Conservation (phyloP, 2,888 invertebrate genomes). For the Epinotia brunnichana region DNA sequence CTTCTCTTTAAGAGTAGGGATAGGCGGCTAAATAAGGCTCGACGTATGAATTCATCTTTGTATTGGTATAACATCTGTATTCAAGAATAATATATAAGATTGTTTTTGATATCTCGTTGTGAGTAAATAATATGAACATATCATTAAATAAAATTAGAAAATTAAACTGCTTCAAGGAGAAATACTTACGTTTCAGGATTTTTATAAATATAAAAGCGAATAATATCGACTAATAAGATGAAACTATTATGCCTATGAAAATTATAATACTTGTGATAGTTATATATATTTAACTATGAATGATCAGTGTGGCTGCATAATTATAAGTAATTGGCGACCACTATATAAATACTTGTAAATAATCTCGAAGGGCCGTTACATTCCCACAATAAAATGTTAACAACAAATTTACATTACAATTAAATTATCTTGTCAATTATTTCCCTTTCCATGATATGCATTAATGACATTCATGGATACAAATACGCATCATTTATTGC, state of each 20-base stretch:
- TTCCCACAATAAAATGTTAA: constrained; percentile 43
- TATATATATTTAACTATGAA: too few relatives aligned
- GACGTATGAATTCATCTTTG: neutral
- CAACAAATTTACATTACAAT: constrained; percentile 41
- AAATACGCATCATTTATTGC: constrained; percentile 40
- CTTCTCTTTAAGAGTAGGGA: neutral
- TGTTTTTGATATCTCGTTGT: too few relatives aligned
- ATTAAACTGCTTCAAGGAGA: too few relatives aligned
- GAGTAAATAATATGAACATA: too few relatives aligned
- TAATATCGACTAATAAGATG: too few relatives aligned
- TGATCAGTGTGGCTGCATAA: neutral
- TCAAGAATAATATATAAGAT: too few relatives aligned
- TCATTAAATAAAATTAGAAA: too few relatives aligned
- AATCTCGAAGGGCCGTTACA: constrained; percentile 2
- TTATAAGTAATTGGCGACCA: neutral
- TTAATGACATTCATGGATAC: constrained; percentile 39
- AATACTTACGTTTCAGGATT: too few relatives aligned
- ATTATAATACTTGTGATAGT: too few relatives aligned
- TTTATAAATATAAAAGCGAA: too few relatives aligned
- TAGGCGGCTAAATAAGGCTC: neutral
- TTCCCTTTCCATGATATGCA: constrained; percentile 37
- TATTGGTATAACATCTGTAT: too few relatives aligned
- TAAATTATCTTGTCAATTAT: constrained; percentile 42
- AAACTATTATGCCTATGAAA: too few relatives aligned
- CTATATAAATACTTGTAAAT: neutral